Base-by-base conservation (phyloP, 2,888 invertebrate species). In the Tachina grossa region DNA sequence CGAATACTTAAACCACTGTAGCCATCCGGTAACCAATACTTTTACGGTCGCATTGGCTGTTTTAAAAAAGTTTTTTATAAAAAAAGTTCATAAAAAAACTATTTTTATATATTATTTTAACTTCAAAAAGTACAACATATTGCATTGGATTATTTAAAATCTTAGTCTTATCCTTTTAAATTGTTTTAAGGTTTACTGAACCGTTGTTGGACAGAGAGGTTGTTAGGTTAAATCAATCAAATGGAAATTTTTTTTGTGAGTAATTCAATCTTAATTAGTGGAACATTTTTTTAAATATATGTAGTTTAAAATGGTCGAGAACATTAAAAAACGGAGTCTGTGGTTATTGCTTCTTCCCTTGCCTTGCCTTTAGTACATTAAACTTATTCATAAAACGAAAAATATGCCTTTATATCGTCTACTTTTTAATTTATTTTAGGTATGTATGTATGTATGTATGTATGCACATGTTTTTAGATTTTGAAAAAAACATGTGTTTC, bases 1-100 rank as follows among this genome's bases (percentile, higher is more conserved):
- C 66, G 66, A 84, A 88, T 87, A 87, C 80, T 80, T 65, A 78
- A 87, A 87, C 87, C 88, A 80, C 87, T 87, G 75, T 81, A 71
- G 80, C 66, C 87, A 87, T 87, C 87, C 87, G 87, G 87, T 86
- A 82, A 82, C 72, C 66, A 78, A 83, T 71, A 83, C 72, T 63
- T 39, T 31, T 9, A 13, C 51, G 69, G 68, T 19, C 39, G 11
- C 69, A 51, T 47, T 66, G 59, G 45, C 45, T 45, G 14, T 43
- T 49, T 71, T 71, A 14, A 16, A 39, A 53, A 71, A n/a, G 45
- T 3, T 14, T 22, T 14, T 6, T 14, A 49, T 3, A 49, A 6
- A 49, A n/a, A n/a, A n/a, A n/a, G n/a, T n/a, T n/a, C n/a, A n/a
- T n/a, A 49, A 49, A 49, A 14, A 14, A 49, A 49, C 49, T n/a